These are phyloP conservation scores for Drosophila tsacasi DNA, from an alignment of 1,140 invertebrate species.

Conservation along the genomic window DNA sequence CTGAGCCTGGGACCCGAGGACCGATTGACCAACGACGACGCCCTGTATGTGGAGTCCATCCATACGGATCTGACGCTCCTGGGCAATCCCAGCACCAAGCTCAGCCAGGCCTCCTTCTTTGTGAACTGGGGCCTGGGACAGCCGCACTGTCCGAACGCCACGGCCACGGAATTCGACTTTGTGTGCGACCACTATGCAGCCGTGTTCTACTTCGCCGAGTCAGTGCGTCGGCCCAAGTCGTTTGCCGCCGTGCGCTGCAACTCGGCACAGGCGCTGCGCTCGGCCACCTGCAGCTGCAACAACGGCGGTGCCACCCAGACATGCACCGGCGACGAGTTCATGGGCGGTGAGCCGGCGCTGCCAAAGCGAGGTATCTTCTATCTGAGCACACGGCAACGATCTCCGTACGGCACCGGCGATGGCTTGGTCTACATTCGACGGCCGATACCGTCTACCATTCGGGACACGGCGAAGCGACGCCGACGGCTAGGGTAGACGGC, in stretches of 20 bases:
- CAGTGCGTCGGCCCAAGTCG: constrained; percentile 56
- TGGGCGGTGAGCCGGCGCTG: constrained; percentile 79
- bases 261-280: constrained; percentile 24
- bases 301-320: constrained; percentile 5
- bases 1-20: constrained; percentile 56
- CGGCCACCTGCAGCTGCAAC: constrained; percentile 54
- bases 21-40: constrained; percentile 88
- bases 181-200: constrained; percentile 77
- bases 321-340: constrained; percentile 59
- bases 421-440: constrained; percentile 57
- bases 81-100: constrained; percentile 85
- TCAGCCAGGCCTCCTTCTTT: constrained; percentile 90
- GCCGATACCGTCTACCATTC: constrained; percentile 50
- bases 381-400: constrained; percentile 55
- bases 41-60: constrained; percentile 90
- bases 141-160: constrained; percentile 88
- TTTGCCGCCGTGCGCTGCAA: constrained; percentile 67
- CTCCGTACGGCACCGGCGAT: constrained; percentile 57
- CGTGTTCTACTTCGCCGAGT: constrained; percentile 78
- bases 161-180: constrained; percentile 77
- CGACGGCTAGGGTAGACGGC: constrained; percentile 2
- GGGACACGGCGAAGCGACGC: constrained; percentile 27
- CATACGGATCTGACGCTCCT: constrained; percentile 89
- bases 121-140: constrained; percentile 89
- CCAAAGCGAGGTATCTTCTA: constrained; percentile 74